Evolutionary conservation across 2,888 invertebrate species (phyloP), one percentile per base, ranked within the genome.

Genomic region (Troides helena): DNA sequence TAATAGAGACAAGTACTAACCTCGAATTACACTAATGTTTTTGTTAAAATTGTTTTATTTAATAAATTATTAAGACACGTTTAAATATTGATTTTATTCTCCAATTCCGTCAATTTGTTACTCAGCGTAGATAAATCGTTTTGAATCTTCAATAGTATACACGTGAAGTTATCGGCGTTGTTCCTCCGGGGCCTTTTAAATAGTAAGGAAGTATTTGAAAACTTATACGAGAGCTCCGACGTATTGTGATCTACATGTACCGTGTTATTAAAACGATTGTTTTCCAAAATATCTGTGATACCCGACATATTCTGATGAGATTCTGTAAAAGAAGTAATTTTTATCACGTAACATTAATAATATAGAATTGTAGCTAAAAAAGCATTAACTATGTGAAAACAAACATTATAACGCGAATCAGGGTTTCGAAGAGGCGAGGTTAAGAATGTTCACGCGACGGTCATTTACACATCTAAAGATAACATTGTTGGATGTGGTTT

Each of bases 141-240:
- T 80, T 92, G 92, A 73, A 92, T 90, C 77, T 90, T 89, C 23
- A 90, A 68, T 21, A 92, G 76, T 57, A 90, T 84, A 50, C 84
- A 85, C 1, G 85, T 79, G 71, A 90, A 86, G 74, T 88, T 90
- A 25, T 91, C 90, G 17, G 80, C 79, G 67, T 87, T 88, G 68
- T 86, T 90, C 66, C 80, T 81, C 1, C 85, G 80, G 62, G 82
- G 81, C 4, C 87, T 67, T 74, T 81, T 88, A 72, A 86, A 88
- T 46, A 92, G 73, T 5, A 83, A 36, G 0, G 89, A 86, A 0
- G 87, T 81, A 57, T 79, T 85, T 1, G 91, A 91, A 0, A 88
- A 78, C 25, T 80, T 83, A 71, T 83, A 83, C 0, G 87, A 79
- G 1, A 90, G 36, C 0, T 89, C 85, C 0, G 87, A 83, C 72